Evolutionary conservation across 2,888 invertebrate genomes (phyloP), one percentile per base, ranked within the genome.

Genomic region (Parthenolecanium corni): DNA sequence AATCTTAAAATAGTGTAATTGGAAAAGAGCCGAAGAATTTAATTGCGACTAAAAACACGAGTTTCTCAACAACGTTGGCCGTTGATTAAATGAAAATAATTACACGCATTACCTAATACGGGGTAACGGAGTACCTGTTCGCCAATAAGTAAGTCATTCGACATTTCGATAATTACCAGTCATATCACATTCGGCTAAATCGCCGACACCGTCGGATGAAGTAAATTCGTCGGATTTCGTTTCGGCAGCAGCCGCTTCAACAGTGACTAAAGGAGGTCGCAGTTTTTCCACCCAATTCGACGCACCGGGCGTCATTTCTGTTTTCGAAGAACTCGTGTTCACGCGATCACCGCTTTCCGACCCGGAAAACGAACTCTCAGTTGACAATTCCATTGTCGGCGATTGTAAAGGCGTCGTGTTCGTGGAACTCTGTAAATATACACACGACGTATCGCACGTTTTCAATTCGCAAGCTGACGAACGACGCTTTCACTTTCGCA

Each of bases 101-200:
- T n/a, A n/a, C n/a, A n/a, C n/a, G n/a, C n/a, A n/a, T n/a, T n/a
- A n/a, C n/a, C n/a, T n/a, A n/a, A n/a, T n/a, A n/a, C n/a, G n/a
- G n/a, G n/a, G n/a, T n/a, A n/a, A n/a, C n/a, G n/a, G n/a, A n/a
- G n/a, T n/a, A n/a, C n/a, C n/a, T n/a, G n/a, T n/a, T n/a, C n/a
- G n/a, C n/a, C n/a, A n/a, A n/a, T n/a, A n/a, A n/a, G n/a, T n/a
- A n/a, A n/a, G n/a, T 31, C 31, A 31, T 31, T 31, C 9, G 5
- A 9, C 9, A 6, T 31, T 31, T 31, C 31, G 5, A 31, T 47
- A 67, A 71, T 70, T 65, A 81, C 82, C 77, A 67, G 80, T 77
- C 81, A 83, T 78, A 70, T 82, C 78, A 66, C 79, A 76, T 69
- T 82, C 73, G 65, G 75, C 66, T 67, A 71, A 66, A 70, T 73